Conservation (phyloP, 1,140 invertebrate genomes). For the Drosophila sechellia region DNA sequence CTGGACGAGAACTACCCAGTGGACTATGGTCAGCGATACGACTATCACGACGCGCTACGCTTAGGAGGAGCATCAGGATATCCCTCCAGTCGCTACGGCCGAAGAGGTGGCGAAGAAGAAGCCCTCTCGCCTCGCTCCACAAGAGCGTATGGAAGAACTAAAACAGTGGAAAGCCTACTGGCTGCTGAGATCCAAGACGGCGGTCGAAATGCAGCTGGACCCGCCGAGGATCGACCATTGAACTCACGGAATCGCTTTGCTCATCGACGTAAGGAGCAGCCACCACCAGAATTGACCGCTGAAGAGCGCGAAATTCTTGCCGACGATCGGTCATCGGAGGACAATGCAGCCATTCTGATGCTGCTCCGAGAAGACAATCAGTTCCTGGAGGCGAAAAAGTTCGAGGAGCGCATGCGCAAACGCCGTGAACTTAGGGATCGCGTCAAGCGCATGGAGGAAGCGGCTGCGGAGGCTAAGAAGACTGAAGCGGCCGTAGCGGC, state of each 20-base stretch:
- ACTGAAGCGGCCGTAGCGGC: constrained; percentile 40
- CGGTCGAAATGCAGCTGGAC: constrained; percentile 5
- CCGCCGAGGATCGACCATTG: constrained; percentile 30
- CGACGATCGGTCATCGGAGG: constrained; percentile 79
- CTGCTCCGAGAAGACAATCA: constrained; percentile 84
- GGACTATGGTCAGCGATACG: constrained; percentile 68
- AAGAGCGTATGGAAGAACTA: constrained; percentile 64
- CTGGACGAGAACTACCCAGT: constrained; percentile 77
- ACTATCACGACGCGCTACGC: constrained; percentile 70
- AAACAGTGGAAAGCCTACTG: constrained; percentile 51
- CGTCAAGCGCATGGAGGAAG: constrained; percentile 90
- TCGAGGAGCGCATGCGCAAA: constrained; percentile 89
- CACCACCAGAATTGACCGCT: constrained; percentile 57
- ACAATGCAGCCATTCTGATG: constrained; percentile 78
- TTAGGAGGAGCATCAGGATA: constrained; percentile 71
- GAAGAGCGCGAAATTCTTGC: constrained; percentile 72
- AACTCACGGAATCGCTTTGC: constrained; percentile 67
- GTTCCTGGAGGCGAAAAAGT: constrained; percentile 85
- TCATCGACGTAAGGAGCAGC: constrained; percentile 62
- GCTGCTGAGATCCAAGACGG: constrained; percentile 32
- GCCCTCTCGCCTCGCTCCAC: constrained; percentile 18
- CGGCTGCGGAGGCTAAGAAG: constrained; percentile 84
- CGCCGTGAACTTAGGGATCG: constrained; percentile 92
- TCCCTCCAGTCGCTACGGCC: constrained; percentile 53
- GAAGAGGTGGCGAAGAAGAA: constrained; percentile 45